phyloP scores from a whole-genome alignment of 2,888 invertebrate genomes.

The Argynnis bischoffii region DNA sequence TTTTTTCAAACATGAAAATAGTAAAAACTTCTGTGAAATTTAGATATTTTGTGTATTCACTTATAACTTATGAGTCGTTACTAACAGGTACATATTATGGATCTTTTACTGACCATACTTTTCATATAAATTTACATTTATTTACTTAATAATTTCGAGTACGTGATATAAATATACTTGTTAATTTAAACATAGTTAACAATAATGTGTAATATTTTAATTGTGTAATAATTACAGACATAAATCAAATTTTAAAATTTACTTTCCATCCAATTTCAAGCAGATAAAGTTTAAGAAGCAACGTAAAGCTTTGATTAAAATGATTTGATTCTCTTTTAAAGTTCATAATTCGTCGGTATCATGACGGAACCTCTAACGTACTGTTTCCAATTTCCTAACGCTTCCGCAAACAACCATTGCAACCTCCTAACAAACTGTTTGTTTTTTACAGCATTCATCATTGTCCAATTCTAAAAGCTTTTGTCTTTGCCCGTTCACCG shows the following conservation, averaged over 20 bases:
- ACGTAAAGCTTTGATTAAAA: constrained; percentile 34
- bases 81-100: too few species aligned
- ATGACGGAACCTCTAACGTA: constrained; percentile 66
- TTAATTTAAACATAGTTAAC: too few species aligned
- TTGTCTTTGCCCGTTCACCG: constrained; percentile 49
- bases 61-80: too few species aligned
- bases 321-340: constrained; percentile 44
- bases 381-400: constrained; percentile 76
- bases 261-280: too few species aligned
- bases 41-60: neutral
- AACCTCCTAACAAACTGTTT: constrained; percentile 51
- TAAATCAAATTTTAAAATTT: too few species aligned
- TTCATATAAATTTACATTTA: too few species aligned
- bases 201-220: too few species aligned
- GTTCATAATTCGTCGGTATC: constrained; percentile 70
- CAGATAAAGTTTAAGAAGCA: neutral
- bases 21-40: neutral
- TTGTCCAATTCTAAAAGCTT: constrained; percentile 70
- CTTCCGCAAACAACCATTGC: constrained; percentile 46
- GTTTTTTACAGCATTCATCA: constrained; percentile 74
- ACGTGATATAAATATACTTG: too few species aligned
- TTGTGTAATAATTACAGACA: too few species aligned
- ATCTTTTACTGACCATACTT: too few species aligned
- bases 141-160: too few species aligned
- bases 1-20: neutral